phyloP scores from a whole-genome alignment of 1,140 invertebrate species.

The Euwallacea similis region DNA sequence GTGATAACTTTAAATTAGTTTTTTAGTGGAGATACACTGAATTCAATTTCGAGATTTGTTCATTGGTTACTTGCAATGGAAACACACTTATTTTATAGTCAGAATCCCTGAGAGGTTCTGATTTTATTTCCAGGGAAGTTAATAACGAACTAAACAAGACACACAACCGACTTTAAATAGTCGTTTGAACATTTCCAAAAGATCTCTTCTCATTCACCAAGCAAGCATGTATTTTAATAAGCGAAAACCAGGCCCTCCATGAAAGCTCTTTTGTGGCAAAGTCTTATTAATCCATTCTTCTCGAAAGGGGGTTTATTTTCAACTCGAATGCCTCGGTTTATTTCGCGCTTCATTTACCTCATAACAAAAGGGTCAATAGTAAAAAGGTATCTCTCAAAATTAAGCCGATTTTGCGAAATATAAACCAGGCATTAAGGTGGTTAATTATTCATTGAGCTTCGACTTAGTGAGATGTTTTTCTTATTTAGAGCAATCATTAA shows the following conservation, averaged over 20 bases:
- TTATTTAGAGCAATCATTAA: no score
- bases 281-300: conserved; percentile 11
- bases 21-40: no score
- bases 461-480: no score
- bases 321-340: not conserved
- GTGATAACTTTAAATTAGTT: no score
- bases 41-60: no score
- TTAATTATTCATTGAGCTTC: not conserved
- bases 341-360: conserved; percentile 10
- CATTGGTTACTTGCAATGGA: no score
- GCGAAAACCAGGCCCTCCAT: not conserved
- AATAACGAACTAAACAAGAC: no score
- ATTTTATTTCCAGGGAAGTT: no score
- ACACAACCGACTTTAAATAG: no score
- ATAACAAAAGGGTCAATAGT: not conserved
- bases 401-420: not conserved
- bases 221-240: conserved; percentile 8
- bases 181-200: not conserved
- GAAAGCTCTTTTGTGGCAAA: conserved; percentile 1
- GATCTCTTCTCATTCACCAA: not conserved
- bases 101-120: no score
- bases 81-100: no score
- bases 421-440: not conserved
- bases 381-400: not conserved
- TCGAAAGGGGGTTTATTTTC: conserved; percentile 19